These are phyloP conservation scores for Acyrthosiphon pisum DNA, from an alignment of 1,140 invertebrate species.

Conservation along the genomic window DNA sequence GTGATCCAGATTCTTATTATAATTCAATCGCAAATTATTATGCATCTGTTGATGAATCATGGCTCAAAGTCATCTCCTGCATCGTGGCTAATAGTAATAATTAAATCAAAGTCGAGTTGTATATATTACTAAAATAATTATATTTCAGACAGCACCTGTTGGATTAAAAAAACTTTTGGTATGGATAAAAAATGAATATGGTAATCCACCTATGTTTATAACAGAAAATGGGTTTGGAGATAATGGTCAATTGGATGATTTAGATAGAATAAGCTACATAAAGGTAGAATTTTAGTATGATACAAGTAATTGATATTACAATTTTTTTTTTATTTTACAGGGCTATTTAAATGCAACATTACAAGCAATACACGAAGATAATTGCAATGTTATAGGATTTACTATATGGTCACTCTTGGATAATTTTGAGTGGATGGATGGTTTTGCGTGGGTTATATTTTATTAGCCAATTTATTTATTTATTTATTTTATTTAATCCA, in stretches of 20 bases:
- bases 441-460: slow-evolving; percentile 68
- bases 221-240: slow-evolving; percentile 68
- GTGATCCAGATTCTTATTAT: not conserved
- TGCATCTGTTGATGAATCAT: slow-evolving; percentile 35
- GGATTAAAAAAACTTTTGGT: slow-evolving; percentile 64
- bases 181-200: slow-evolving; percentile 66
- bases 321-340: slow-evolving; percentile 59
- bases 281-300: slow-evolving; percentile 62
- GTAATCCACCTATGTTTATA: slow-evolving; percentile 63
- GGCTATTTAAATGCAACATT: slow-evolving; percentile 72
- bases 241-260: slow-evolving; percentile 65
- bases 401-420: slow-evolving; percentile 79
- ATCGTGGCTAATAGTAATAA: slow-evolving; percentile 51
- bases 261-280: slow-evolving; percentile 67
- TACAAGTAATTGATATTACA: too few species aligned
- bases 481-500: too few species aligned
- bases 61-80: slow-evolving; percentile 25
- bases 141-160: slow-evolving; percentile 61
- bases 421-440: slow-evolving; percentile 80
- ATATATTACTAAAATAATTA: not conserved
- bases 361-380: slow-evolving; percentile 72
- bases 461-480: too few species aligned
- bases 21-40: slow-evolving; percentile 42
- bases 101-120: not conserved
- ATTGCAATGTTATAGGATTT: slow-evolving; percentile 73